Evolutionary conservation across 1,140 invertebrate species (phyloP).

Genomic region (Alviniconcha marisindica): DNA sequence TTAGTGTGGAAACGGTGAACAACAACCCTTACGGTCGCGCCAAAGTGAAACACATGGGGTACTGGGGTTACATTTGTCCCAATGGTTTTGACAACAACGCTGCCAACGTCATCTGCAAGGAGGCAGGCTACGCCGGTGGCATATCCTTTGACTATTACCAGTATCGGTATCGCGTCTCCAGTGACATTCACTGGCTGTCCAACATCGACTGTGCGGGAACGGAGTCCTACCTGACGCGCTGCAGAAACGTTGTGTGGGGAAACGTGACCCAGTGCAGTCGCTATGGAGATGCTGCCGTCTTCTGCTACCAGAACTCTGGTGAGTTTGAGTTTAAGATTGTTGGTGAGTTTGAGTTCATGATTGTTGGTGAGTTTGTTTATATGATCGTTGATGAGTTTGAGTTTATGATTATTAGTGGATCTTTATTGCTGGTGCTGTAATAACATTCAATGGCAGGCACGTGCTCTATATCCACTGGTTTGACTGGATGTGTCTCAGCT

Average conservation of each 20-base stretch:
- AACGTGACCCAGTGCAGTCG: conserved; percentile 48
- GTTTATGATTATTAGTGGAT: too few species aligned
- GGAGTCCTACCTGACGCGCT: conserved; percentile 54
- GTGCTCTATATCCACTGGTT: too few species aligned
- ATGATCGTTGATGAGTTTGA: too few species aligned
- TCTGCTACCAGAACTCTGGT: conserved; percentile 52
- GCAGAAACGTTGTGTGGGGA: conserved; percentile 54
- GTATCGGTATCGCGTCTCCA: conserved; percentile 27
- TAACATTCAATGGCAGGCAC: too few species aligned
- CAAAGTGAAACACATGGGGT: conserved; percentile 52
- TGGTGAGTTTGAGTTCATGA: too few species aligned
- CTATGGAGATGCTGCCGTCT: conserved; percentile 44
- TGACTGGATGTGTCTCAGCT: too few species aligned
- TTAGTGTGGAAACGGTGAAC: neutral
- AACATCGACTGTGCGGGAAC: conserved; percentile 58
- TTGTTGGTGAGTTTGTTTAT: too few species aligned
- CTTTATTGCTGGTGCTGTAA: too few species aligned
- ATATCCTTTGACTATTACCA: conserved; percentile 53
- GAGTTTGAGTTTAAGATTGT: neutral
- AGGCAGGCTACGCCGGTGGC: conserved; percentile 59
- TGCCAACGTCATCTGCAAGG: conserved; percentile 65
- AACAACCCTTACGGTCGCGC: conserved; percentile 40
- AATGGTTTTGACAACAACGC: conserved; percentile 65
- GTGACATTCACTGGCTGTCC: conserved; percentile 59
- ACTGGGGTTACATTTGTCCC: conserved; percentile 65